Conservation (phyloP, 2,888 invertebrate genomes). For the Orchesellides sinensis region DNA sequence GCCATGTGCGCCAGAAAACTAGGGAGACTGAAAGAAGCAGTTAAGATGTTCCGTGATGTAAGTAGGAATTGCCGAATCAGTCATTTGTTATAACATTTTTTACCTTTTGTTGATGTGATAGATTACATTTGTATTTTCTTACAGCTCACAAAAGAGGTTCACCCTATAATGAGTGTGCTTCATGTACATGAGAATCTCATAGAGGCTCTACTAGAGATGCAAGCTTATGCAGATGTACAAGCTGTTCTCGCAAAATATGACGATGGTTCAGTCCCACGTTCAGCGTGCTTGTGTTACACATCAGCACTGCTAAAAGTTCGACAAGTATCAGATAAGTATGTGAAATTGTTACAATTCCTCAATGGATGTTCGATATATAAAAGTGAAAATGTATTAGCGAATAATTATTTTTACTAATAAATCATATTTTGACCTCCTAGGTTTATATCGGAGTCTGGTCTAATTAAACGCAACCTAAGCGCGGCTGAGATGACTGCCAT, state of each 20-base stretch:
- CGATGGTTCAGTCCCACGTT: conserved; percentile 95
- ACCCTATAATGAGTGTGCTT: conserved; percentile 94
- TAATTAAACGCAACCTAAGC: conserved; percentile 77
- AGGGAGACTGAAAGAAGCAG: conserved; percentile 95
- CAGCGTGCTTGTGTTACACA: conserved; percentile 96
- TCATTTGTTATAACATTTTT: neutral
- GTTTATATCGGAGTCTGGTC: conserved; percentile 88
- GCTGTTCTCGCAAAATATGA: conserved; percentile 94
- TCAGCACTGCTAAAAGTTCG: conserved; percentile 95
- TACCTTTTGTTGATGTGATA: neutral
- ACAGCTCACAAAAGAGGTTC: conserved; percentile 94
- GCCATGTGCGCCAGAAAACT: conserved; percentile 99
- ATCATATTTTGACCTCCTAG: conserved; percentile 75
- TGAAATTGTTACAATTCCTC: neutral
- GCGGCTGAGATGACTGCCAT: conserved; percentile 95
- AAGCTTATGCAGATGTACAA: conserved; percentile 97
- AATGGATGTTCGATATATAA: neutral
- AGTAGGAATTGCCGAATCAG: no score
- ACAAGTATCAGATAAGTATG: conserved; percentile 89
- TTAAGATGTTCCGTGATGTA: conserved; percentile 96
- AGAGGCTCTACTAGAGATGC: conserved; percentile 95
- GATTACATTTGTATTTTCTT: neutral
- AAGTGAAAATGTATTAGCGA: neutral
- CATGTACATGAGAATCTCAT: conserved; percentile 98
- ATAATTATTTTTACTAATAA: neutral